Evolutionary conservation across 2,888 invertebrate genomes (phyloP).

Genomic region (Fragum sueziense): DNA sequence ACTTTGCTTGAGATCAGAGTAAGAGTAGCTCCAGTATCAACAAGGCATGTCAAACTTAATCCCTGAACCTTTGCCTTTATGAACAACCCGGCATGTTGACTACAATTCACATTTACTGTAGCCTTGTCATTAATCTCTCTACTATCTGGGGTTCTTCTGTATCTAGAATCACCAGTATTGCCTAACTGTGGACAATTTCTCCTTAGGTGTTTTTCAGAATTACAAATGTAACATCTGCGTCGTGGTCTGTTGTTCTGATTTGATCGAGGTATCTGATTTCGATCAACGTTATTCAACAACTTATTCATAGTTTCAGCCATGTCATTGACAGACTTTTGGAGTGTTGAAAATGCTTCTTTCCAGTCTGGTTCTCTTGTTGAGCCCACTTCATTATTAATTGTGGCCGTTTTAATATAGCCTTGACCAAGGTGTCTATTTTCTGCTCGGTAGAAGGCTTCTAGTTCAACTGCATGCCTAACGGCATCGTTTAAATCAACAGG

Average conservation of each 20-base stretch:
- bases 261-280: neutral
- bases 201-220: constrained; percentile 11
- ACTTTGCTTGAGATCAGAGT: constrained; percentile 9
- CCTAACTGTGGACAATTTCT: constrained; percentile 5
- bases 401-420: neutral
- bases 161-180: neutral
- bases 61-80: neutral
- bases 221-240: constrained; percentile 16
- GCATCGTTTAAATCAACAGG: constrained; percentile 17
- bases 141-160: neutral
- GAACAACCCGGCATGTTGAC: constrained; percentile 10
- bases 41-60: neutral
- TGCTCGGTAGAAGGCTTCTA: constrained; percentile 24
- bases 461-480: constrained; percentile 21
- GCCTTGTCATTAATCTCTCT: neutral
- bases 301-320: neutral
- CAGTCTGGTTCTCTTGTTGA: neutral
- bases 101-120: neutral
- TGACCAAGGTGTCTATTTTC: constrained; percentile 7
- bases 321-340: constrained; percentile 1
- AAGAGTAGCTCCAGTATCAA: constrained; percentile 33
- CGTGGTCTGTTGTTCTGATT: neutral
- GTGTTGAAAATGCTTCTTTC: neutral
- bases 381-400: neutral
- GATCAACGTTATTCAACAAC: neutral